phyloP scores from a whole-genome alignment of 1,140 invertebrate species.

The Tetragnatha versicolor region DNA sequence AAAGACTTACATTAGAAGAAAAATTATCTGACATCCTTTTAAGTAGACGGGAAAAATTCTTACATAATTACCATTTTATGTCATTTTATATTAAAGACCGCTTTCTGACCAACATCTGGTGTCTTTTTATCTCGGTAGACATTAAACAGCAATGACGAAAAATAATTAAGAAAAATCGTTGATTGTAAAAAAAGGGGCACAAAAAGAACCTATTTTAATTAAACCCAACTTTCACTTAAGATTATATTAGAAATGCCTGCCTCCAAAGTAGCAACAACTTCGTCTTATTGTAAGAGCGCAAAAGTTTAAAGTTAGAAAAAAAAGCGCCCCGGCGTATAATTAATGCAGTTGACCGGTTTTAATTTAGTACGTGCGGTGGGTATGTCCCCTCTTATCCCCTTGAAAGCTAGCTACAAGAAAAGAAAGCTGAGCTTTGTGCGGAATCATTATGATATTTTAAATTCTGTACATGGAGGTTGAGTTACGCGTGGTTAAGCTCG shows the following conservation, averaged over 20 bases:
- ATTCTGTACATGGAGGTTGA: neutral
- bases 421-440: neutral
- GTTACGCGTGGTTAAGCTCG: neutral
- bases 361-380: slow-evolving; percentile 9
- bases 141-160: neutral
- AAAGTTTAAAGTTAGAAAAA: slow-evolving; percentile 8
- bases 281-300: slow-evolving; percentile 2
- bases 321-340: slow-evolving; percentile 27
- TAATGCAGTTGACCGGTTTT: slow-evolving; percentile 44
- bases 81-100: too few species aligned
- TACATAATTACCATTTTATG: too few species aligned
- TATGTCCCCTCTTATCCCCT: neutral
- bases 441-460: slow-evolving; percentile 25
- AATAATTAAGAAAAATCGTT: slow-evolving; percentile 8
- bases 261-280: slow-evolving; percentile 20
- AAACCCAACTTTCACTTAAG: slow-evolving; percentile 39
- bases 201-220: slow-evolving; percentile 29
- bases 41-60: too few species aligned
- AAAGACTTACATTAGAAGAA: too few species aligned
- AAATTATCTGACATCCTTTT: too few species aligned
- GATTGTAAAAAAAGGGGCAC: neutral
- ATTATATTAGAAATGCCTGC: slow-evolving; percentile 11
- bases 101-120: too few species aligned
- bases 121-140: too few species aligned
- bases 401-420: neutral